A percentile compares a stretch with the other conserved stretches of the same genome.
phyloP scores from a whole-genome alignment of 2,113 vertebrate species.

The Nycticorax nycticorax region DNA sequence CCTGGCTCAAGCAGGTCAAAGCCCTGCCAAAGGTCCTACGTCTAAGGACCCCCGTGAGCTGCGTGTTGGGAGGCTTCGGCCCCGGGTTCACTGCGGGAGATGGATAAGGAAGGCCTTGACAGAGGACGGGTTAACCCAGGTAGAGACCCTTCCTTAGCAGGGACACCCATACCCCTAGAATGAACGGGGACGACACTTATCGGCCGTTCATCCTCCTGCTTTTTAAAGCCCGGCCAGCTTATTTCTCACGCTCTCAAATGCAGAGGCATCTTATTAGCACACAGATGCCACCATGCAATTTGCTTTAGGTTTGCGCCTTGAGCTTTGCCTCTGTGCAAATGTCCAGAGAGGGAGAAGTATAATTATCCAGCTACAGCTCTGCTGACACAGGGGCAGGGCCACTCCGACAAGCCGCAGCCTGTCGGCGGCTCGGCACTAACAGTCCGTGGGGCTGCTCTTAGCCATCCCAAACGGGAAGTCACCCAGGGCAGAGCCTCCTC shows the following conservation, averaged over 20 bases:
- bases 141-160: not conserved
- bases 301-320: constrained; percentile 13
- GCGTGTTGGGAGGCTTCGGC: not conserved
- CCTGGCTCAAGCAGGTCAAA: not conserved
- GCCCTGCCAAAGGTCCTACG: not conserved
- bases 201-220: not conserved
- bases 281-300: constrained; percentile 27
- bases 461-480: not conserved
- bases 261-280: not conserved
- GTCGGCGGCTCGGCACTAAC: not conserved
- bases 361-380: constrained; percentile 23
- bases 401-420: not conserved
- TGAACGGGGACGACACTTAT: rapidly evolving
- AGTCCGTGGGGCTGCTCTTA: not conserved
- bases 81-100: not conserved
- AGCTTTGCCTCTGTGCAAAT: constrained; percentile 6
- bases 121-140: not conserved
- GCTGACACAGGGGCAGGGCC: constrained; percentile 51
- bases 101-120: not conserved
- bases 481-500: not conserved
- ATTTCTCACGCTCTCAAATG: not conserved
- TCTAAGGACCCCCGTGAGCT: rapidly evolving
- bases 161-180: not conserved
- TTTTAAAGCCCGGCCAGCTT: not conserved
- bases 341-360: not conserved